Evolutionary conservation across 2,888 invertebrate genomes (phyloP).

Genomic region (Microdon myrmicae): DNA sequence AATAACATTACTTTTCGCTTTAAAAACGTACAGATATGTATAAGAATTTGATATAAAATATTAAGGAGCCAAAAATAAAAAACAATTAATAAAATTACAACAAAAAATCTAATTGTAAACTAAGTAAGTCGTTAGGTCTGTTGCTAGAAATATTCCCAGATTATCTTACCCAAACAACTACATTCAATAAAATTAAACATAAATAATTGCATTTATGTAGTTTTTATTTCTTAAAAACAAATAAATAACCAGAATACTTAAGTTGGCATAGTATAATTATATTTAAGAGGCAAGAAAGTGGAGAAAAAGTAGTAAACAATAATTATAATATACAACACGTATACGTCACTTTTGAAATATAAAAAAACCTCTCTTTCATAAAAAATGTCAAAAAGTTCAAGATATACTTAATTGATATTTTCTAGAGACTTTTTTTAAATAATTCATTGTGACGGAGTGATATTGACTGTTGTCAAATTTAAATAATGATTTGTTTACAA

Average conservation of each 20-base stretch:
- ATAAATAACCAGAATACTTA: slow-evolving; percentile 45
- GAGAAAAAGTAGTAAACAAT: slow-evolving; percentile 27
- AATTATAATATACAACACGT: too few relatives aligned
- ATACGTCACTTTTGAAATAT: background rate
- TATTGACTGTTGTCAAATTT: slow-evolving; percentile 9
- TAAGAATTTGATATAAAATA: slow-evolving; percentile 23
- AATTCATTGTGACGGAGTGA: background rate
- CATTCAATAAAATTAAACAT: slow-evolving; percentile 15
- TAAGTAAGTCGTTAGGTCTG: slow-evolving; percentile 2
- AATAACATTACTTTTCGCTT: slow-evolving; percentile 9
- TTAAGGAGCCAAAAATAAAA: slow-evolving; percentile 13
- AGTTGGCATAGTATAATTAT: slow-evolving; percentile 26
- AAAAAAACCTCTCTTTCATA: background rate
- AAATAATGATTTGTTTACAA: slow-evolving; percentile 1
- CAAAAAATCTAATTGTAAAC: background rate
- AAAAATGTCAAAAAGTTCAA: slow-evolving; percentile 36
- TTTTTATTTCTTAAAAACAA: slow-evolving; percentile 17
- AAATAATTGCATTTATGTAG: too few relatives aligned
- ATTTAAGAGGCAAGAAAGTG: slow-evolving; percentile 31
- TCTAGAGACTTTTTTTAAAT: slow-evolving; percentile 16
- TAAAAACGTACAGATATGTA: too few relatives aligned
- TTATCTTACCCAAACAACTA: slow-evolving; percentile 17
- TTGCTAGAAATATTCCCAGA: slow-evolving; percentile 10
- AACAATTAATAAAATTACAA: slow-evolving; percentile 12
- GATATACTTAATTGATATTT: slow-evolving; percentile 36